phyloP scores from a whole-genome alignment of 2,113 vertebrate genomes.

The Castor canadensis region DNA sequence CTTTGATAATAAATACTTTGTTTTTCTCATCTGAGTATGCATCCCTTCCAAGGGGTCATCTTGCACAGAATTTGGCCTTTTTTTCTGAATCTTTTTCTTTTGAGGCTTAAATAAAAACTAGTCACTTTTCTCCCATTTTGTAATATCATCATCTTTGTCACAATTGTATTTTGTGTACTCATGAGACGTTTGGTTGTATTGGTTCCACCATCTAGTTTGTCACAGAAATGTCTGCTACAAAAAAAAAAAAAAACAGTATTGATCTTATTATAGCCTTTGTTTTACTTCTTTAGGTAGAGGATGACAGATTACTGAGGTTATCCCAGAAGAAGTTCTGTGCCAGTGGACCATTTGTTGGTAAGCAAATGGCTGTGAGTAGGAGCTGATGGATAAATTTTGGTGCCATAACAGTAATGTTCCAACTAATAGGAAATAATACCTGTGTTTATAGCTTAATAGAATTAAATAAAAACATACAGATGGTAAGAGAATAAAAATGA shows the following conservation, averaged over 20 bases:
- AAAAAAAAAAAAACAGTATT: neutral
- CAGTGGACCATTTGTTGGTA: slow-evolving; percentile 95
- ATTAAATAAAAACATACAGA: slow-evolving; percentile 35
- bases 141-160: neutral
- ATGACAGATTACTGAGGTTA: slow-evolving; percentile 92
- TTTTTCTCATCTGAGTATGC: neutral
- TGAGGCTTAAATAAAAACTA: neutral
- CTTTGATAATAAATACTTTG: slow-evolving; percentile 22
- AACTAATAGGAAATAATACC: slow-evolving; percentile 12
- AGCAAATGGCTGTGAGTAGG: slow-evolving; percentile 72
- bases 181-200: neutral
- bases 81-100: neutral
- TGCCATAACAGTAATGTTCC: neutral
- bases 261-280: slow-evolving; percentile 43
- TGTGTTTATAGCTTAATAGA: slow-evolving; percentile 4
- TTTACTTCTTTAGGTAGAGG: slow-evolving; percentile 89
- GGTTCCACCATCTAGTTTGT: neutral
- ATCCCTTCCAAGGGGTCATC: neutral
- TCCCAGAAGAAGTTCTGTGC: slow-evolving; percentile 99
- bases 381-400: neutral
- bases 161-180: neutral
- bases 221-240: neutral
- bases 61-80: neutral
- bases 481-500: slow-evolving; percentile 34
- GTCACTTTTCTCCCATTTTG: neutral